These are phyloP conservation scores for Sitta carolinensis DNA, from an alignment of 2,797 vertebrate species.

Conservation along the genomic window DNA sequence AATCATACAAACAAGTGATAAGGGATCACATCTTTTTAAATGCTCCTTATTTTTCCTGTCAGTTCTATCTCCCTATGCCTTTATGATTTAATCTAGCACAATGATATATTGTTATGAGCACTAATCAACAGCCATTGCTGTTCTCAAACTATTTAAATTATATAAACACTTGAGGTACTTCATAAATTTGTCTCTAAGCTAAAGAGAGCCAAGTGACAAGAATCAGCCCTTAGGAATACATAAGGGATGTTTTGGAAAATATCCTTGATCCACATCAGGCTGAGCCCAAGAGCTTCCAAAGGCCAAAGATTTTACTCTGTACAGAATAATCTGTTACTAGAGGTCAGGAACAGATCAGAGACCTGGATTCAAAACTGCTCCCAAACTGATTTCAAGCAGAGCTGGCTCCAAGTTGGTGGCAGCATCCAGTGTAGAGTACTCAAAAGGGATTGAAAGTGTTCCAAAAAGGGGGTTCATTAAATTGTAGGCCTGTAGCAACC, in stretches of 20 bases:
- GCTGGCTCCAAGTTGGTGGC: neutral
- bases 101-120: neutral
- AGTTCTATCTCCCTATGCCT: neutral
- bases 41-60: neutral
- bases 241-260: neutral
- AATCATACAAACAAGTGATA: neutral
- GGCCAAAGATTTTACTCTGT: neutral
- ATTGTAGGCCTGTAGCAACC: neutral
- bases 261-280: neutral
- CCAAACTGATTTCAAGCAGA: neutral
- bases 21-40: neutral
- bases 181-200: neutral
- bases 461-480: neutral
- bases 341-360: neutral
- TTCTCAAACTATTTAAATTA: neutral
- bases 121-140: neutral
- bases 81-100: neutral
- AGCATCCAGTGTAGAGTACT: neutral
- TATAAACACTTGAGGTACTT: neutral
- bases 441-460: neutral
- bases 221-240: neutral
- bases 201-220: neutral
- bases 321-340: neutral
- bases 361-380: neutral
- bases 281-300: neutral